Conservation (phyloP, 2,113 vertebrate species). For the Dromas ardeola region DNA sequence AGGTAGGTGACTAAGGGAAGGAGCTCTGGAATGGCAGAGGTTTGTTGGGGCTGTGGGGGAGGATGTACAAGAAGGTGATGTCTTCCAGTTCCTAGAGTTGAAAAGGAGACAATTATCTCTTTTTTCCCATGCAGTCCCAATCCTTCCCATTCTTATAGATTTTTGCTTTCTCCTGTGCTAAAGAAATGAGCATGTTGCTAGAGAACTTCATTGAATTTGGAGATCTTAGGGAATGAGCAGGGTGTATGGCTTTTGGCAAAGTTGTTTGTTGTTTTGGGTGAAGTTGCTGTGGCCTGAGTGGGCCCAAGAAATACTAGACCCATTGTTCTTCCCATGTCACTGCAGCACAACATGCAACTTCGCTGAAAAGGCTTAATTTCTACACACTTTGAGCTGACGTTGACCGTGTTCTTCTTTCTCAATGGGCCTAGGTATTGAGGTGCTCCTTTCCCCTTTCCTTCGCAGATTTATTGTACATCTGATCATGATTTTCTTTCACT, state of each 20-base stretch:
- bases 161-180: background rate
- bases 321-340: background rate
- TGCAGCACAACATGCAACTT: background rate
- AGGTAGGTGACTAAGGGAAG: background rate
- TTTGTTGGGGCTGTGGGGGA: accelerated
- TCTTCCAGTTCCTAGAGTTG: background rate
- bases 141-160: background rate
- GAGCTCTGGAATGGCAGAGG: background rate
- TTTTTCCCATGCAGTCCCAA: background rate
- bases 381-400: accelerated
- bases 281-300: background rate
- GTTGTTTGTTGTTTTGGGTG: background rate
- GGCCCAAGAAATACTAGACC: background rate
- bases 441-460: background rate
- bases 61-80: background rate
- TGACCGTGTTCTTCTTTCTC: background rate
- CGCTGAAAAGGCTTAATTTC: background rate
- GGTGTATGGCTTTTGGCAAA: background rate
- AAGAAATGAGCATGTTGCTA: background rate
- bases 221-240: background rate
- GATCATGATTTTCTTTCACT: background rate
- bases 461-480: background rate
- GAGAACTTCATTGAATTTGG: background rate
- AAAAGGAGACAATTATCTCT: background rate
- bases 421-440: background rate